Evolutionary conservation across 2,113 vertebrate genomes (phyloP).

Genomic region (Thryonomys swinderianus): DNA sequence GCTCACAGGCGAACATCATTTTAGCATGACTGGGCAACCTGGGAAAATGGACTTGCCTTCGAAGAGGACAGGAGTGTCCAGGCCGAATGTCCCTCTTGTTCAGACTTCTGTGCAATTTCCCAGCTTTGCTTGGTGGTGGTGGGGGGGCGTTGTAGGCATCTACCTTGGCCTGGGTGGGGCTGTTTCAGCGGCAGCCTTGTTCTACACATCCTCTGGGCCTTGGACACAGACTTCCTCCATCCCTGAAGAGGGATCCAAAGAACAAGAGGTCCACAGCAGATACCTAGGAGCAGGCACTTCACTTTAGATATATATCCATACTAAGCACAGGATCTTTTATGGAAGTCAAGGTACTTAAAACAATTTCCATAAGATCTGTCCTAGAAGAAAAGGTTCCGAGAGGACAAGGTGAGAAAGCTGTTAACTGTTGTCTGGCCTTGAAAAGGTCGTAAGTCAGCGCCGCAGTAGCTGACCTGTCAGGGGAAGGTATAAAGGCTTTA

Average conservation of each 20-base stretch:
- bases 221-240: background rate
- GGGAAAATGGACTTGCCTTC: background rate
- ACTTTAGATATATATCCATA: conserved; percentile 77
- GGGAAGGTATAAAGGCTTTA: conserved; percentile 90
- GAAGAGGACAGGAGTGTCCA: background rate
- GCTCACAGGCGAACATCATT: background rate
- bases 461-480: conserved; percentile 89
- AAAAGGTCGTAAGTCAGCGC: conserved; percentile 90
- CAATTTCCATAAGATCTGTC: conserved; percentile 85
- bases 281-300: background rate
- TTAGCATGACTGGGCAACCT: background rate
- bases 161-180: background rate
- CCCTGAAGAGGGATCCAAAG: background rate
- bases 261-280: background rate
- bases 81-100: background rate
- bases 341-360: conserved; percentile 82
- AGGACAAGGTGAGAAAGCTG: conserved; percentile 89
- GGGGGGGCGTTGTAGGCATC: background rate
- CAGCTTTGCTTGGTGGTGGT: background rate
- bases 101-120: background rate
- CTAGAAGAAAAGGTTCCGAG: conserved; percentile 84
- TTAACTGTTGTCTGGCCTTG: conserved; percentile 88
- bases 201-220: background rate
- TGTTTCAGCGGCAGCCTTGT: background rate
- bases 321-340: conserved; percentile 81